Evolutionary conservation across 1,140 invertebrate species (phyloP).

Genomic region (Aplysia californica): DNA sequence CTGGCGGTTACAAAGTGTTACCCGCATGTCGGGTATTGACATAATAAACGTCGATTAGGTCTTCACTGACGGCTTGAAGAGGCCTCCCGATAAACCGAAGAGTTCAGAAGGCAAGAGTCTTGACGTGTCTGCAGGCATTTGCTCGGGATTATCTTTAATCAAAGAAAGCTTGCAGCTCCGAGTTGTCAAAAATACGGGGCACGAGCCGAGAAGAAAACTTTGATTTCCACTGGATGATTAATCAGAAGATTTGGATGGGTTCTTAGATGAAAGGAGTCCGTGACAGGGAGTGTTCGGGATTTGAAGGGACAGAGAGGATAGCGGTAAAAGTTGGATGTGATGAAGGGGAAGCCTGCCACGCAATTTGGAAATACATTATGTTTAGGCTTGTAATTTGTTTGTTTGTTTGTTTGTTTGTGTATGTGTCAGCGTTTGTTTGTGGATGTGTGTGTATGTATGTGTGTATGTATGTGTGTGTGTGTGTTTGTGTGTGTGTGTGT

Average conservation of each 20-base stretch:
- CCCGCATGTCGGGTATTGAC: conserved; percentile 1
- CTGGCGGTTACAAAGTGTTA: background rate
- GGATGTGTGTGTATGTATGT: too few species aligned
- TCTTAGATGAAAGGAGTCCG: too few species aligned
- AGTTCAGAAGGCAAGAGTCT: conserved; percentile 13
- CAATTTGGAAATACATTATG: too few species aligned
- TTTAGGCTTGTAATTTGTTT: too few species aligned
- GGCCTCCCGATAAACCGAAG: conserved; percentile 1
- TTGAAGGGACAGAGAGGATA: too few species aligned
- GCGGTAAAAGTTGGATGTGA: too few species aligned
- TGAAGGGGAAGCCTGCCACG: too few species aligned
- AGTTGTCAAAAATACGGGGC: conserved; percentile 24
- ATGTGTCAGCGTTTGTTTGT: too few species aligned
- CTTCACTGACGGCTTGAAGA: background rate
- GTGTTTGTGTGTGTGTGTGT: too few species aligned
- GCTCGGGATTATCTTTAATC: conserved; percentile 9
- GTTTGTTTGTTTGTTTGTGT: too few species aligned
- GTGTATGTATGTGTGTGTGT: too few species aligned
- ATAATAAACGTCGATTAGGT: background rate
- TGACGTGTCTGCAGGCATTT: background rate
- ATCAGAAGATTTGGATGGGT: background rate
- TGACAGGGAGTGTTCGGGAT: too few species aligned
- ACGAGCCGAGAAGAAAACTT: conserved; percentile 6
- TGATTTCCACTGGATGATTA: conserved; percentile 11
- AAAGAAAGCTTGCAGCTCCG: conserved; percentile 3